phyloP scores from a whole-genome alignment of 35 echinoderm and acorn worm species.

The Ptychodera flava region DNA sequence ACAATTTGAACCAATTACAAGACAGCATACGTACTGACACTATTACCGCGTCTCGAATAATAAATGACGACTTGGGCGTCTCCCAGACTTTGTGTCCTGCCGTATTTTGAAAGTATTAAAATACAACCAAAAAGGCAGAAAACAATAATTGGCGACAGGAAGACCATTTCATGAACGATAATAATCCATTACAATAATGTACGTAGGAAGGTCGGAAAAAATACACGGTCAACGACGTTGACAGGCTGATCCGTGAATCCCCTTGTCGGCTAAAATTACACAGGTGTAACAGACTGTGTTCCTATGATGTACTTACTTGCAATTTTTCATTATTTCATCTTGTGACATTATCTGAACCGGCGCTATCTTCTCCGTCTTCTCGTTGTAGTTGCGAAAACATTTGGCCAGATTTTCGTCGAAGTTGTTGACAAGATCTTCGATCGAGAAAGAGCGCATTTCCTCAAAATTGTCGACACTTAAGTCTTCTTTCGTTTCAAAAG shows the following conservation, averaged over 20 bases:
- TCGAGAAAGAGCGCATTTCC: conserved; percentile 83
- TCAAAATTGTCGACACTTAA: conserved; percentile 96
- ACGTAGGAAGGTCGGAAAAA: no score
- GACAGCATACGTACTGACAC: background rate
- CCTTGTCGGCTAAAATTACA: no score
- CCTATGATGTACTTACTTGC: conserved; percentile 99
- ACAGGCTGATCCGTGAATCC: no score
- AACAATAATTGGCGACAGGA: no score
- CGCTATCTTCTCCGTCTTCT: conserved; percentile 86
- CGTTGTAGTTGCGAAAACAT: conserved; percentile 97
- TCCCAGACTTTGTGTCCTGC: background rate
- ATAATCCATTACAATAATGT: no score
- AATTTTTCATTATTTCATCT: conserved; percentile 99
- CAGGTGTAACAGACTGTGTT: no score
- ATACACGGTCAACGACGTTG: no score
- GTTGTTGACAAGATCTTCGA: conserved; percentile 99
- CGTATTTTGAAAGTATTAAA: no score
- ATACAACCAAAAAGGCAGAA: no score
- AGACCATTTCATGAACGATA: no score
- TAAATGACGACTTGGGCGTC: background rate
- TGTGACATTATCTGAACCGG: conserved; percentile 94
- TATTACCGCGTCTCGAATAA: background rate
- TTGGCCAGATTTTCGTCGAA: conserved; percentile 96
- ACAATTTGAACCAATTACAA: background rate
- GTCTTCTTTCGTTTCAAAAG: conserved; percentile 89